A percentile compares a stretch with the other conserved stretches of the same genome.
Conservation (phyloP, 1,140 invertebrate genomes). For the Oreohelix idahoensis region DNA sequence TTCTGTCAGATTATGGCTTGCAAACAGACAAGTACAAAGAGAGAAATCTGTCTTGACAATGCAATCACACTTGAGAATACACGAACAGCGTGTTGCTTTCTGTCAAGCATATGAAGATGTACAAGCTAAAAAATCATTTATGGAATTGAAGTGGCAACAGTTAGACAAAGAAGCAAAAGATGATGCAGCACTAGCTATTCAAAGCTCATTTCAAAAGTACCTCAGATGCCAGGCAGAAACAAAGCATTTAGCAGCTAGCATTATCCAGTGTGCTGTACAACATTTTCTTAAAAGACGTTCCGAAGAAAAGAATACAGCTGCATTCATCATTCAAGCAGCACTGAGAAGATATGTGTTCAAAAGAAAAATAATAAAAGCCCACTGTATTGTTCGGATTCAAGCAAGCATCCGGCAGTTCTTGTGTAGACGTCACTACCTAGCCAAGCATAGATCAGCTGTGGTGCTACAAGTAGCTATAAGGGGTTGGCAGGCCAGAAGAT, state of each 20-base stretch:
- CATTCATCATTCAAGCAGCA: slow-evolving; percentile 37
- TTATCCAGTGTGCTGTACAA: slow-evolving; percentile 51
- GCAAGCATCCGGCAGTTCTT: slow-evolving; percentile 27
- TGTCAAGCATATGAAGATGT: not conserved
- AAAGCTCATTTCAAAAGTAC: not conserved
- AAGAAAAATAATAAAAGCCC: not conserved
- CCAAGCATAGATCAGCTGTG: slow-evolving; percentile 35
- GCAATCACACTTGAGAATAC: slow-evolving; percentile 48
- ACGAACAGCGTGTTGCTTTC: slow-evolving; percentile 31
- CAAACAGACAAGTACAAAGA: not conserved
- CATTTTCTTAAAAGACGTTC: slow-evolving; percentile 12
- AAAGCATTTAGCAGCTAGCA: slow-evolving; percentile 48
- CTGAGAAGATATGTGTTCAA: not conserved
- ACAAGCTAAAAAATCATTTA: not conserved
- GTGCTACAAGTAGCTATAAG: slow-evolving; percentile 43
- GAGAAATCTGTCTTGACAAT: slow-evolving; percentile 46
- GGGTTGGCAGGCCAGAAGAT: slow-evolving; percentile 39
- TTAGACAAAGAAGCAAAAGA: not conserved
- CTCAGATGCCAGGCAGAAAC: not conserved
- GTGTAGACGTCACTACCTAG: slow-evolving; percentile 20
- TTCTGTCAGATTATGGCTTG: not conserved
- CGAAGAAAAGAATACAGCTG: not conserved
- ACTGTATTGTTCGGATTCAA: slow-evolving; percentile 46
- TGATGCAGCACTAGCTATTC: not conserved
- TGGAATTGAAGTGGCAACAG: slow-evolving; percentile 17